Percentiles rank a stretch among this genome's conserved stretches.
phyloP scores from a whole-genome alignment of 2,888 invertebrate species.

The Caenorhabditis parvicauda region DNA sequence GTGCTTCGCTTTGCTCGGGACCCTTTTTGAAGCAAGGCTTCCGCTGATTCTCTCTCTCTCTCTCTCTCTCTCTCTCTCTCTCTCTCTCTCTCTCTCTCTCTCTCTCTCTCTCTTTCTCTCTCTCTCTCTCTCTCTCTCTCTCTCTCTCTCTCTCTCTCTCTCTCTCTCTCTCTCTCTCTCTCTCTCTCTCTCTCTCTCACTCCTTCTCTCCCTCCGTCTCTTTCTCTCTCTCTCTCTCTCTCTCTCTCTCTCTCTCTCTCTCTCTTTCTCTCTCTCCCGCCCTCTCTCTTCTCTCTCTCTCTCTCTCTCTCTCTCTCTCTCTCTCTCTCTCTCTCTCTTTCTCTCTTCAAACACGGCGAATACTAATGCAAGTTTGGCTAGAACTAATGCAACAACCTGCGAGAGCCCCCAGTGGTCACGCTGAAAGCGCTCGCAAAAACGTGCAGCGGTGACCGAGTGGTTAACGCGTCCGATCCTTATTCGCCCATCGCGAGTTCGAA shows the following conservation, averaged over 20 bases:
- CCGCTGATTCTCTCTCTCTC: not conserved
- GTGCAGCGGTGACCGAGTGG: no score
- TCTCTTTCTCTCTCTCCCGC: slow-evolving; percentile 3
- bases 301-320: not conserved
- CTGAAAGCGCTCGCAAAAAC: no score
- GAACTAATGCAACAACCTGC: no score
- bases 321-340: not conserved
- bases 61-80: not conserved
- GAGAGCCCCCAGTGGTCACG: no score
- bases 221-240: slow-evolving; percentile 3
- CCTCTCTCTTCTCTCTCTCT: not conserved
- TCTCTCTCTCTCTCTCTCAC: not conserved
- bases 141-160: not conserved
- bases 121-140: not conserved
- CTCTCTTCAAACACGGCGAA: not conserved
- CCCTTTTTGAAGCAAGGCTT: not conserved
- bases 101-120: not conserved
- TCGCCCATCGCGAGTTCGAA: no score
- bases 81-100: not conserved
- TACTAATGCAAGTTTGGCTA: no score
- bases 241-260: slow-evolving; percentile 6
- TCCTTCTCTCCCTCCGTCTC: not conserved
- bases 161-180: not conserved
- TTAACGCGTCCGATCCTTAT: no score
- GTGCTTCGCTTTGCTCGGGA: not conserved